Conservation (phyloP, 2,113 vertebrate species). For the Amphilophus citrinellus region DNA sequence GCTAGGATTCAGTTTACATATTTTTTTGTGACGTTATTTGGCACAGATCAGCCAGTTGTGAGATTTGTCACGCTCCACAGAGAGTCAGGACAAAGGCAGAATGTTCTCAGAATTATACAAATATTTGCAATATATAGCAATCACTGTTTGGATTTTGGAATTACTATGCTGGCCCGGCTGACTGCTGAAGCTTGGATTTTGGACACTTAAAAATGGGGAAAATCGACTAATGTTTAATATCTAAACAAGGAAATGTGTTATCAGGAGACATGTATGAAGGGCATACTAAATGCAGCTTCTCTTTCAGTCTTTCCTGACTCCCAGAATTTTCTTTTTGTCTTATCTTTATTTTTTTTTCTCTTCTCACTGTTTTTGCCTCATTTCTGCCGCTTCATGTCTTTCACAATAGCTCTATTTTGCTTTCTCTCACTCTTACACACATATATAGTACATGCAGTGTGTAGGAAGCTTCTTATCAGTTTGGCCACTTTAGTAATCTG, state of each 20-base stretch:
- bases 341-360: neutral
- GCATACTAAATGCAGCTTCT: neutral
- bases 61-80: slow-evolving; percentile 46
- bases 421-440: slow-evolving; percentile 19
- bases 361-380: neutral
- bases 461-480: slow-evolving; percentile 72
- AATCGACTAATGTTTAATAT: slow-evolving; percentile 42
- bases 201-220: slow-evolving; percentile 11
- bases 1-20: slow-evolving; percentile 27
- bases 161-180: slow-evolving; percentile 12
- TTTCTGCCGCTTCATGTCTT: neutral
- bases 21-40: slow-evolving; percentile 51
- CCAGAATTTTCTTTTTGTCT: neutral
- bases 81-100: slow-evolving; percentile 24
- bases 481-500: slow-evolving; percentile 44
- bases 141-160: slow-evolving; percentile 40
- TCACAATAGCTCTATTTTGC: neutral
- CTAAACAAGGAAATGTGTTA: slow-evolving; percentile 46
- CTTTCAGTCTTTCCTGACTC: neutral
- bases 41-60: slow-evolving; percentile 2
- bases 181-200: neutral
- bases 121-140: slow-evolving; percentile 66
- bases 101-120: slow-evolving; percentile 63
- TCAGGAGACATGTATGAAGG: neutral
- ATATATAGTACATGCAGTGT: slow-evolving; percentile 18